Conservation (phyloP, 1,140 invertebrate species). For the Halictus rubicundus region DNA sequence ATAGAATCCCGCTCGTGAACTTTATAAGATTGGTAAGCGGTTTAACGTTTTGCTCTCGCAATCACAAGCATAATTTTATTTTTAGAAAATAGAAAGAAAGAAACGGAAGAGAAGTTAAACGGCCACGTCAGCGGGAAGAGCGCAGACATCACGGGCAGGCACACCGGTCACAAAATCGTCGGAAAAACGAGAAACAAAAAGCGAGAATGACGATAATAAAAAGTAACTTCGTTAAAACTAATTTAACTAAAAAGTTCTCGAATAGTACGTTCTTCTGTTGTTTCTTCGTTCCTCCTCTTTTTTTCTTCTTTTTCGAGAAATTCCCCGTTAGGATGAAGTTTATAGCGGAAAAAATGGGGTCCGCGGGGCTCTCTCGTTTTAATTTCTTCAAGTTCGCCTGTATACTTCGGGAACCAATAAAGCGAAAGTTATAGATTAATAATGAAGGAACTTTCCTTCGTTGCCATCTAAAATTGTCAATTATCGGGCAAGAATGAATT, state of each 20-base stretch:
- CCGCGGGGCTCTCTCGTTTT: constrained; percentile 35
- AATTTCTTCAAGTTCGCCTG: constrained; percentile 42
- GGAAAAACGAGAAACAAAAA: constrained; percentile 1
- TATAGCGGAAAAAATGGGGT: constrained; percentile 39
- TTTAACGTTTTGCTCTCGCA: constrained; percentile 1
- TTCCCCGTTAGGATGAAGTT: constrained; percentile 27
- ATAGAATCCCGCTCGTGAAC: not conserved
- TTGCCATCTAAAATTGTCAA: constrained; percentile 44
- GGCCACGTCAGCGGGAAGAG: not conserved
- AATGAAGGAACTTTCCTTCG: constrained; percentile 41
- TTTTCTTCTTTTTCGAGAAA: constrained; percentile 21
- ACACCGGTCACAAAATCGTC: constrained; percentile 2
- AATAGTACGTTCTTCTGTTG: constrained; percentile 23
- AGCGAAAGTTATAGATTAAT: constrained; percentile 53
- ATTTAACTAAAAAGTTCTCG: constrained; percentile 40
- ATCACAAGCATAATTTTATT: constrained; percentile 22
- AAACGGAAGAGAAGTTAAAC: not conserved
- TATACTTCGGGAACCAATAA: constrained; percentile 46
- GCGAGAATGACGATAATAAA: constrained; percentile 45
- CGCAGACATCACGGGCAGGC: not conserved
- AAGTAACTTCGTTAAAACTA: constrained; percentile 47
- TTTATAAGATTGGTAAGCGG: constrained; percentile 18
- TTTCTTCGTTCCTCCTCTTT: constrained; percentile 3
- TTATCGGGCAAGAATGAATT: constrained; percentile 50
- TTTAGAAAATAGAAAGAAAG: not conserved